These are phyloP conservation scores for Eupeodes latifasciatus DNA, from an alignment of 2,888 invertebrate genomes.

Conservation along the genomic window DNA sequence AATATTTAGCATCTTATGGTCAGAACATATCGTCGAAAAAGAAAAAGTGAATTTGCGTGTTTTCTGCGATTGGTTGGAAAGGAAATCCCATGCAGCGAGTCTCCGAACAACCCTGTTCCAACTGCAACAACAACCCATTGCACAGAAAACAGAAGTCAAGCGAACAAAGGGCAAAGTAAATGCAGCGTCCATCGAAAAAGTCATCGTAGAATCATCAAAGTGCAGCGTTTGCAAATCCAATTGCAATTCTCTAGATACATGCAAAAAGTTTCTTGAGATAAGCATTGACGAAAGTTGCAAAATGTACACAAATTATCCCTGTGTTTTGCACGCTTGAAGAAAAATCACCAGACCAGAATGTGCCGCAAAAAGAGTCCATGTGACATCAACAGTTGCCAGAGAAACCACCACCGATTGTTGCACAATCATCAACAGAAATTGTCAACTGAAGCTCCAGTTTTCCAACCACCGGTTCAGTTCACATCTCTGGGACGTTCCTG, in stretches of 20 bases:
- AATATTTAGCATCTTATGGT: conserved; percentile 4
- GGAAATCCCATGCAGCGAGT: not conserved
- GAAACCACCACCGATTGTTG: not conserved
- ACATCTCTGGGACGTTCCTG: not conserved
- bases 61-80: not conserved
- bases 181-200: not conserved
- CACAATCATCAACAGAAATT: not conserved
- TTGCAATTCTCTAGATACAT: not conserved
- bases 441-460: not conserved
- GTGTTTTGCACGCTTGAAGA: too few relatives aligned
- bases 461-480: not conserved
- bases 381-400: not conserved
- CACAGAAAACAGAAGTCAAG: not conserved
- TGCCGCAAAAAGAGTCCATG: not conserved
- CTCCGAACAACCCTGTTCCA: not conserved
- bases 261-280: not conserved
- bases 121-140: not conserved
- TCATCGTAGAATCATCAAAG: too few relatives aligned
- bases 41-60: not conserved
- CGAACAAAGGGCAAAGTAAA: not conserved
- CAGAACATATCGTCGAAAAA: not conserved
- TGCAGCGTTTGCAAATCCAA: not conserved
- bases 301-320: too few relatives aligned
- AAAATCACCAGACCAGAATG: not conserved
- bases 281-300: not conserved